These are phyloP conservation scores for Scaptomyza pallida DNA, from an alignment of 1,140 invertebrate genomes.

Conservation along the genomic window DNA sequence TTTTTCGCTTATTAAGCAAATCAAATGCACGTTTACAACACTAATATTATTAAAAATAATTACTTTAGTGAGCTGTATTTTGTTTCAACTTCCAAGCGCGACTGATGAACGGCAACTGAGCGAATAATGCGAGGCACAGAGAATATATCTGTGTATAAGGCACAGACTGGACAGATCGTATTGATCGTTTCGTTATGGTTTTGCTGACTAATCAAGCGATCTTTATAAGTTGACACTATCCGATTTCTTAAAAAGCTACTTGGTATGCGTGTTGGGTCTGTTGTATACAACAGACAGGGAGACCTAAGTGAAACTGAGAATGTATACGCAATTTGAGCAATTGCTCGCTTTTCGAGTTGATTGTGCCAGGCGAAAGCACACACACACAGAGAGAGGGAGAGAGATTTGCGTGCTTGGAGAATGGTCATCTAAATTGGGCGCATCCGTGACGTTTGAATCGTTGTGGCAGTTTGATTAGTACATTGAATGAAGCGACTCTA, in stretches of 20 bases:
- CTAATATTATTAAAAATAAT: background rate
- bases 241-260: conserved; percentile 22
- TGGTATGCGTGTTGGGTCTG: conserved; percentile 32
- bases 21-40: too few species aligned
- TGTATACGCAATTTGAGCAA: conserved; percentile 37
- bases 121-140: background rate
- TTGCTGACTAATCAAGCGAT: conserved; percentile 41
- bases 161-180: background rate
- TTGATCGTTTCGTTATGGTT: conserved; percentile 13
- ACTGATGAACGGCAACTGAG: conserved; percentile 27
- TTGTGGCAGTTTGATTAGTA: conserved; percentile 10
- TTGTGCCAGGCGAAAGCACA: conserved; percentile 5
- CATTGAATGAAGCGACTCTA: background rate
- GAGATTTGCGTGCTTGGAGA: conserved; percentile 10
- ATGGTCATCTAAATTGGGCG: conserved; percentile 26
- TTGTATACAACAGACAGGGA: background rate
- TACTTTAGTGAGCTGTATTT: background rate
- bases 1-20: background rate
- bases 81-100: conserved; percentile 18
- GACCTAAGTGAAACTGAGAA: background rate
- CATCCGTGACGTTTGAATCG: conserved; percentile 37
- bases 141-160: background rate
- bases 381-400: too few species aligned
- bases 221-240: conserved; percentile 6
- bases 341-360: conserved; percentile 13